These are phyloP conservation scores for Agrochola litura DNA, from an alignment of 2,888 invertebrate species.

Conservation along the genomic window DNA sequence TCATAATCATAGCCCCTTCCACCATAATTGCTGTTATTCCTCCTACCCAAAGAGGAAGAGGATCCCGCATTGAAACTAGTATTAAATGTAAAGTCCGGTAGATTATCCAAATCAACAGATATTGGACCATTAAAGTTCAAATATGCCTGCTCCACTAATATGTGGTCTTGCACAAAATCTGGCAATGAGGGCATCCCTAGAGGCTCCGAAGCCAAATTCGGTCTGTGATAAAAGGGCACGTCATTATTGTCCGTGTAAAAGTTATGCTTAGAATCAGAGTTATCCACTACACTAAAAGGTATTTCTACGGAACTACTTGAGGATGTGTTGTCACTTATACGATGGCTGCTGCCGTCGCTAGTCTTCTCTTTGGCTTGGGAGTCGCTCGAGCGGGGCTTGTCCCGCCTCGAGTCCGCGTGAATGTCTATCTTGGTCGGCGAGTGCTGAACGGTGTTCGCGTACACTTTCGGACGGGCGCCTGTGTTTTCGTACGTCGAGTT, in stretches of 20 bases:
- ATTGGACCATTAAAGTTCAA: slow-evolving; percentile 89
- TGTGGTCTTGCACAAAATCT: slow-evolving; percentile 97
- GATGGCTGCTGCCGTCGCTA: slow-evolving; percentile 77
- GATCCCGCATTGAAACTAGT: slow-evolving; percentile 86
- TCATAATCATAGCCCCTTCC: slow-evolving; percentile 84
- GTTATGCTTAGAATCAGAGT: slow-evolving; percentile 88
- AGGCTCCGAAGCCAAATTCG: slow-evolving; percentile 86
- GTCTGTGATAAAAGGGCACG: slow-evolving; percentile 84
- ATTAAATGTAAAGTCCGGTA: slow-evolving; percentile 92
- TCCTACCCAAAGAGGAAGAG: slow-evolving; percentile 81
- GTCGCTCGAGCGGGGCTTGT: slow-evolving; percentile 79
- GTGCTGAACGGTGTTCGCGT: slow-evolving; percentile 88
- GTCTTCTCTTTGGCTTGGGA: slow-evolving; percentile 83
- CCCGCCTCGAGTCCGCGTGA: slow-evolving; percentile 80
- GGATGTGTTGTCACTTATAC: slow-evolving; percentile 83
- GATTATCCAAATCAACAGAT: slow-evolving; percentile 91
- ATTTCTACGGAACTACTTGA: slow-evolving; percentile 87
- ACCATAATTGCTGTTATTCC: slow-evolving; percentile 79
- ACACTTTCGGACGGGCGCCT: slow-evolving; percentile 95
- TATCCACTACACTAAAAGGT: slow-evolving; percentile 88
- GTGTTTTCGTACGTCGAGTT: slow-evolving; percentile 92
- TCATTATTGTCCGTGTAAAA: slow-evolving; percentile 84
- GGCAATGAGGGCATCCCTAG: slow-evolving; percentile 93
- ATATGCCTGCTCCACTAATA: slow-evolving; percentile 95
- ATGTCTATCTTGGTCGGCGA: slow-evolving; percentile 85